Evolutionary conservation across 2,797 vertebrate species (phyloP).

Genomic region (Hemibagrus guttatus): DNA sequence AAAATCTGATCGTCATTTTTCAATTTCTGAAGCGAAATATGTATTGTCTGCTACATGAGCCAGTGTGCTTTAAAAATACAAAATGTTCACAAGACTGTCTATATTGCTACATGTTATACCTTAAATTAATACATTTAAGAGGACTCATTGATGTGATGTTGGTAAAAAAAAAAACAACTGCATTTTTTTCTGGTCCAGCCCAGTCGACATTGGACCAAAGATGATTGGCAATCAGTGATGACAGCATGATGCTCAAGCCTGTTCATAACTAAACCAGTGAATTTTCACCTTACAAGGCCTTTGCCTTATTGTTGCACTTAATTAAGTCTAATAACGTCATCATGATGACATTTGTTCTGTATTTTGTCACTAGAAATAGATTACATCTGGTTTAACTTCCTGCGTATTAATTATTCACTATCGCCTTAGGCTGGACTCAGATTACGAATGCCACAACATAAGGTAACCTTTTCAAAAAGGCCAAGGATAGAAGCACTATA

Average conservation of each 20-base stretch:
- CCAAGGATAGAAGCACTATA: conserved; percentile 34
- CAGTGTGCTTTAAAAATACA: background rate
- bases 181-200: background rate
- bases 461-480: conserved; percentile 46
- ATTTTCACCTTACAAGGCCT: background rate
- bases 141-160: background rate
- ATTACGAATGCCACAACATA: conserved; percentile 27
- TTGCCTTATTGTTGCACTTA: background rate
- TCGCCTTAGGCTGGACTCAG: conserved; percentile 42
- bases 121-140: background rate
- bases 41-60: background rate
- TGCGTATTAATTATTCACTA: conserved; percentile 51
- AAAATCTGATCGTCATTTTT: background rate
- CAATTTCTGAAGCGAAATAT: background rate
- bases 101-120: no score
- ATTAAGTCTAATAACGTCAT: conserved; percentile 11
- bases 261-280: background rate
- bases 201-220: background rate
- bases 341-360: background rate
- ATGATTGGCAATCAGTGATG: background rate
- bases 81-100: background rate
- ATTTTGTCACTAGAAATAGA: conserved; percentile 29
- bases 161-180: background rate
- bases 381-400: conserved; percentile 40
- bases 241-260: background rate